Conservation (phyloP, 1,140 invertebrate species). For the Telenomus remus region DNA sequence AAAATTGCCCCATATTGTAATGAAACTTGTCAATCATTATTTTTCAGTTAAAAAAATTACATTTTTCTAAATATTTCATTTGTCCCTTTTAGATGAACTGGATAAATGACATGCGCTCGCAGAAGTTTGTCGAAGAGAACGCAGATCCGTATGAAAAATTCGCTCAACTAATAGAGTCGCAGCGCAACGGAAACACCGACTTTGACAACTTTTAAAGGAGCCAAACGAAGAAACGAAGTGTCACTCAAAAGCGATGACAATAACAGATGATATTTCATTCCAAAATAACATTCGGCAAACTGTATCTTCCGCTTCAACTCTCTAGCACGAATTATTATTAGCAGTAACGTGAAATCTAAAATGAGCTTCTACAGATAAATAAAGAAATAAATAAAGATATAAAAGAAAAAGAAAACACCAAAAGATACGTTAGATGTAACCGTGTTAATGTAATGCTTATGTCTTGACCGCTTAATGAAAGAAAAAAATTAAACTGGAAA, state of each 20-base stretch:
- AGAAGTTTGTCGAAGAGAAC: slow-evolving; percentile 53
- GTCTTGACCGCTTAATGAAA: slow-evolving; percentile 12
- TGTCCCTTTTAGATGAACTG: slow-evolving; percentile 59
- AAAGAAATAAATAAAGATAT: not conserved
- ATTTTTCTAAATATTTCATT: not conserved
- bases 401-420: slow-evolving; percentile 15
- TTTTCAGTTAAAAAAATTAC: not conserved
- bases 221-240: not conserved
- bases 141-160: slow-evolving; percentile 47
- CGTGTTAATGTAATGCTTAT: not conserved
- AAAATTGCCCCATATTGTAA: slow-evolving; percentile 60
- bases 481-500: slow-evolving; percentile 12
- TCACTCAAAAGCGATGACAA: slow-evolving; percentile 22
- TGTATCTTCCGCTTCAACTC: slow-evolving; percentile 26
- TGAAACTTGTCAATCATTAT: slow-evolving; percentile 9
- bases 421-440: slow-evolving; percentile 7
- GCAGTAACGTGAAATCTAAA: not conserved
- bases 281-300: slow-evolving; percentile 14
- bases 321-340: slow-evolving; percentile 34
- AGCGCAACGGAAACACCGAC: slow-evolving; percentile 29
- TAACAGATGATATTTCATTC: slow-evolving; percentile 15
- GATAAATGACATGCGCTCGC: slow-evolving; percentile 57
- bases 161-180: slow-evolving; percentile 54
- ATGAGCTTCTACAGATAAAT: slow-evolving; percentile 2
- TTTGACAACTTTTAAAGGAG: slow-evolving; percentile 51